Base-by-base conservation (phyloP, 2,888 invertebrate species). In the Geophilus truncorum region DNA sequence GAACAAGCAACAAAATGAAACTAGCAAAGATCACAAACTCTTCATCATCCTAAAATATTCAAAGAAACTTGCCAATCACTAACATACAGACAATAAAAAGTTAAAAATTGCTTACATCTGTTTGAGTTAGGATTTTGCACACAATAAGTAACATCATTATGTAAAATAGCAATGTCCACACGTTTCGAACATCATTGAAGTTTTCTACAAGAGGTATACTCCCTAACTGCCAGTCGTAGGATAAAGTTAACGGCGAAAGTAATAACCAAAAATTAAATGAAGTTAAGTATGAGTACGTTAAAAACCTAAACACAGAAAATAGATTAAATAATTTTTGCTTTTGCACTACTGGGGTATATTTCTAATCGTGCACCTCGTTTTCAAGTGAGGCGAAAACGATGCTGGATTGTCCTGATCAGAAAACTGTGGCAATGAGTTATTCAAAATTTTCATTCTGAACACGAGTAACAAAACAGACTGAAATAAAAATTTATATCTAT, bases 221-320 rank as follows among this genome's bases (percentile, higher is more conserved):
- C 6, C 93, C 93, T 92, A 94, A 93, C 88, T 95, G 94, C 95
- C 95, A 95, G 87, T 95, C 95, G 86, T 95, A 94, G 84, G 93
- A 93, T 76, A 95, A 89, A 0, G 91, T 91, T 85, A 91, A 90
- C 0, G 95, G 94, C 83, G 92, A 93, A 80, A 95, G 88, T n/a
- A 95, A 88, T 82, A 95, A 87, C 93, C 93, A 93, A 89, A 92
- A 91, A 89, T 95, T 95, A 88, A 94, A 92, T 0, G 92, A 92
- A 5, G 93, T 92, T 85, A 95, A 88, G 88, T 94, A 94, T 86
- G 92, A 91, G 88, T 93, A 94, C 0, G 94, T 94, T 87, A 94
- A 89, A 84, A 93, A 88, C 86, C 94, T 95, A 90, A 32, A 70
- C 23, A 25, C 1, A 23, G 18, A 70, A 40, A 40, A 40, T 40